phyloP scores from a whole-genome alignment of 2,113 vertebrate genomes.

The Microtus ochrogaster region DNA sequence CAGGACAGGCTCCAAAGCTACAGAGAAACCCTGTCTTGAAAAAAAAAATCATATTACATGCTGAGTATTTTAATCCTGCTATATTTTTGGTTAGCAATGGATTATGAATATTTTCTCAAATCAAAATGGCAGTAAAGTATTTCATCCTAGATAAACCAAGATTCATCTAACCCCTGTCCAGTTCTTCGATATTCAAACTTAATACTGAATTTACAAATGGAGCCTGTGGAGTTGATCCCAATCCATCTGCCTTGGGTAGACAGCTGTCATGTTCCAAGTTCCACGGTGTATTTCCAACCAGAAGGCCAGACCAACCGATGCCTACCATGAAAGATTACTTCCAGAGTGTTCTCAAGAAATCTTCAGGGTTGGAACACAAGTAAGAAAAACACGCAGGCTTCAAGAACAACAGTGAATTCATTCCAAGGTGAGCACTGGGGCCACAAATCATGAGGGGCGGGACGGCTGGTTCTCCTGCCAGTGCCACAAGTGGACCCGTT shows the following conservation, averaged over 20 bases:
- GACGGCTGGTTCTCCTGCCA: not conserved
- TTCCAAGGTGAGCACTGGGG: not conserved
- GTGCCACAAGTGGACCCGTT: not conserved
- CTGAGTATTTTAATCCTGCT: not conserved
- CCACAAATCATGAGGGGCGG: not conserved
- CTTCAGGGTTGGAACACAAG: not conserved
- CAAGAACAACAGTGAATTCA: slow-evolving; percentile 1
- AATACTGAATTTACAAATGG: slow-evolving; percentile 35
- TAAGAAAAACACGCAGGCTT: not conserved
- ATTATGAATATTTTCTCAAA: slow-evolving; percentile 28
- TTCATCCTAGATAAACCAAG: not conserved
- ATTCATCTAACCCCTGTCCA: not conserved
- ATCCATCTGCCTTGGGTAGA: not conserved
- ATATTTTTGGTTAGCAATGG: not conserved
- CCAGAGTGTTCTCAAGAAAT: slow-evolving; percentile 60
- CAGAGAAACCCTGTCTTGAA: too few relatives aligned
- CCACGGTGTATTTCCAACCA: not conserved
- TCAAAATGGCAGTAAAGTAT: not conserved
- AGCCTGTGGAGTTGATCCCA: not conserved
- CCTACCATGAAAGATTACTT: not conserved
- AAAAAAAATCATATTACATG: too few relatives aligned
- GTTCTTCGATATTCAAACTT: not conserved
- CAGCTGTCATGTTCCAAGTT: not conserved
- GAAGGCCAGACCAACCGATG: not conserved
- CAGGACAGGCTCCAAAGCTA: too few relatives aligned